A percentile compares a stretch with the other conserved stretches of the same genome.
Conservation (phyloP, 2,797 vertebrate genomes). For the Rhyacichthys aspro region DNA sequence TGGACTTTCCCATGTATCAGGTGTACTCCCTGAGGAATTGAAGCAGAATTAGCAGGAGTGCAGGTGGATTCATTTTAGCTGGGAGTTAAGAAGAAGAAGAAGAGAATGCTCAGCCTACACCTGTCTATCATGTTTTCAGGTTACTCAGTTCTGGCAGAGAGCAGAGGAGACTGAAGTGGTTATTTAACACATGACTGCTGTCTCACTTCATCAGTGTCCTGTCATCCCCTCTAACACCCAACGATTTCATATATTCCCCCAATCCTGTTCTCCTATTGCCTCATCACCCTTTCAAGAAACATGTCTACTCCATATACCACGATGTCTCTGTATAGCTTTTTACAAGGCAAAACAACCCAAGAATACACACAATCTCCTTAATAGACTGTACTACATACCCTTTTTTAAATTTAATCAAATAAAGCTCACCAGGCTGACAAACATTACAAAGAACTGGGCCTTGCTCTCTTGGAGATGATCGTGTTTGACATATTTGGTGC, state of each 20-base stretch:
- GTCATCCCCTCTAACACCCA: conserved; percentile 38
- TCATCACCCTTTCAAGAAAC: conserved; percentile 35
- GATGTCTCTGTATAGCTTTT: conserved; percentile 17
- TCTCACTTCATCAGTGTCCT: conserved; percentile 61
- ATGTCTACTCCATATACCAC: not conserved
- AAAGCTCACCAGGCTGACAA: too few species aligned
- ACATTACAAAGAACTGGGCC: too few species aligned
- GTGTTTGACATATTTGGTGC: too few species aligned
- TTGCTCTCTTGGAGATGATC: too few species aligned
- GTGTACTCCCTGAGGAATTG: conserved; percentile 37
- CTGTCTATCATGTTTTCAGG: conserved; percentile 56
- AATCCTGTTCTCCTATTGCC: conserved; percentile 24
- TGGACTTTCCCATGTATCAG: conserved; percentile 44
- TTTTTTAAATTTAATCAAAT: too few species aligned
- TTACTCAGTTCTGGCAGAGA: conserved; percentile 40
- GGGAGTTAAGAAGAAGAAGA: conserved; percentile 32
- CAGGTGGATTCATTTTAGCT: conserved; percentile 37
- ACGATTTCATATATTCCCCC: conserved; percentile 9
- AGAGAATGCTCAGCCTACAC: conserved; percentile 40
- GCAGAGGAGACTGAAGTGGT: conserved; percentile 47
- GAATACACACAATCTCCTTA: not conserved
- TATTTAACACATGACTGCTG: conserved; percentile 68
- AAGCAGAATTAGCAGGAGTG: not conserved
- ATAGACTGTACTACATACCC: too few species aligned
- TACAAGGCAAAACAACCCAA: not conserved